Base-by-base conservation (phyloP, 2,113 vertebrate genomes). In the Nothoprocta pentlandii region DNA sequence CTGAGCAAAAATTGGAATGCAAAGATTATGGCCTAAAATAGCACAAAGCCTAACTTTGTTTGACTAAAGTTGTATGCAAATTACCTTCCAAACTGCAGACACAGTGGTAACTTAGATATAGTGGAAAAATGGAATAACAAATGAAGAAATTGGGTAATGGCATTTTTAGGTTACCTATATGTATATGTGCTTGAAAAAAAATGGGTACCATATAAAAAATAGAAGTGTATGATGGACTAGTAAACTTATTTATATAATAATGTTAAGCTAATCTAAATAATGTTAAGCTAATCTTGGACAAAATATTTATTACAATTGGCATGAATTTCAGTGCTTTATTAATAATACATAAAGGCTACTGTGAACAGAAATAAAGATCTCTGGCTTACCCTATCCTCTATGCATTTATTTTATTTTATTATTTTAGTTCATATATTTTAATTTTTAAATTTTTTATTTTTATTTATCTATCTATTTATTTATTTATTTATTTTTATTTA, bases 11-110 rank as follows among this genome's bases (percentile, higher is more conserved):
- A 34, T 41, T 0, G 0, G 61, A 92, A 71, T 61, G 47, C 83
- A 83, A 83, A 96, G 82, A 80, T 87, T 74, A 54, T 46, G 64
- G 54, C 51, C 61, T 77, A 83, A 88, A 95, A 95, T 88, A 95
- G 93, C 61, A 59, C 17, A 78, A 77, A 92, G 23, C 10, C 59
- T 46, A 34, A 54, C 87, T 90, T 85, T 56, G 54, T 56, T 88
- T 86, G 69, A 88, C 68, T 64, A 25, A 83, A 78, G 26, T 71
- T 74, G 22, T 39, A 22, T 34, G 64, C 30, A 47, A 80, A 30
- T 70, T 73, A 10, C 41, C 7, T 66, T 83, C 80, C 39, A 64
- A 93, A 90, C 21, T 84, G 68, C 80, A 93, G 80, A 51, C 46
- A 34, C 46, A 59, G 80, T 90, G 90, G 88, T 93, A 95, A 95